phyloP scores from a whole-genome alignment of 2,888 invertebrate species.

The Drosophila nr. perissopoda region DNA sequence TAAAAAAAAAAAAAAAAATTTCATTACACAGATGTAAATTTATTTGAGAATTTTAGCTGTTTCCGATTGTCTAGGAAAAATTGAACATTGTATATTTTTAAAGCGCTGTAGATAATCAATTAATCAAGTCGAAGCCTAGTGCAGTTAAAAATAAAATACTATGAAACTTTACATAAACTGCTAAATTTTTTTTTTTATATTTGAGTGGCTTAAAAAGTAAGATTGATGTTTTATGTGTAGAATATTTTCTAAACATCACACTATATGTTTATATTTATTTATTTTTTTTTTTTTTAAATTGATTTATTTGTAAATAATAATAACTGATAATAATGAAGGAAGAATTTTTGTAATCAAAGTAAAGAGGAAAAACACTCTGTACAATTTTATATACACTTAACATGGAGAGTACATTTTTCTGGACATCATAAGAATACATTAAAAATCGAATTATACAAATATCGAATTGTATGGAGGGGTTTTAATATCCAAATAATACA shows the following conservation, averaged over 20 bases:
- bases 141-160: background rate
- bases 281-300: background rate
- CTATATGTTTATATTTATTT: constrained; percentile 24
- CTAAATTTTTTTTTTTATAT: background rate
- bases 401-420: constrained; percentile 62
- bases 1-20: background rate
- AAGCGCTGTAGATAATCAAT: background rate
- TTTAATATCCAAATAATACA: constrained; percentile 60
- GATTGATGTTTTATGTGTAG: constrained; percentile 10
- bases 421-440: constrained; percentile 44
- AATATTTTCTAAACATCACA: constrained; percentile 28
- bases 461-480: constrained; percentile 63
- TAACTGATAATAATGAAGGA: constrained; percentile 22
- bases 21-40: background rate
- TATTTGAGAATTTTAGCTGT: background rate
- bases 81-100: background rate
- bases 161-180: background rate
- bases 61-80: background rate
- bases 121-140: background rate
- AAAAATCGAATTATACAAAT: constrained; percentile 58
- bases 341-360: constrained; percentile 36
- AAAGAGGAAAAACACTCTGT: constrained; percentile 66
- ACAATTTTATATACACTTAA: constrained; percentile 81
- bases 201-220: constrained; percentile 8
- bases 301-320: constrained; percentile 9